Conservation (phyloP, 2,113 vertebrate species). For the Crypturellus undulatus region DNA sequence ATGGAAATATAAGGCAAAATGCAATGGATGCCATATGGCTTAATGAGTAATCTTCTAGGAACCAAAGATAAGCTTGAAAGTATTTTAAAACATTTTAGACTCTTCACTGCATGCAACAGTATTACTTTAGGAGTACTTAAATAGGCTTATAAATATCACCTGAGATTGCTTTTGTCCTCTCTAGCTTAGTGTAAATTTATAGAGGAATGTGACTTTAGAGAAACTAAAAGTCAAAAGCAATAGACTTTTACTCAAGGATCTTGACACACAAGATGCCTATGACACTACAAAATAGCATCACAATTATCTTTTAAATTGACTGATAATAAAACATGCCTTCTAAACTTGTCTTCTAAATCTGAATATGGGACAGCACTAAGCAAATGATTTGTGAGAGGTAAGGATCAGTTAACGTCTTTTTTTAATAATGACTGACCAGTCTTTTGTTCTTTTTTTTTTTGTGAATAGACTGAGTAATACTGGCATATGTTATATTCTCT, state of each 20-base stretch:
- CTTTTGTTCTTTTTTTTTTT: neutral
- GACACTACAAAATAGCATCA: neutral
- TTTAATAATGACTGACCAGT: neutral
- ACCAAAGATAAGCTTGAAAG: neutral
- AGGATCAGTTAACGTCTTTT: neutral
- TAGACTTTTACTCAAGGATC: neutral
- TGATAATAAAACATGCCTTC: rapidly evolving
- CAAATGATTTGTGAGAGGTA: neutral
- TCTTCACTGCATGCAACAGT: neutral
- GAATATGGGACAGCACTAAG: neutral
- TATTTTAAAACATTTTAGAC: neutral
- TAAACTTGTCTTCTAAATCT: neutral
- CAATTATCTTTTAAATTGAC: neutral
- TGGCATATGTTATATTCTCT: neutral
- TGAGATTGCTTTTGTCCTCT: neutral
- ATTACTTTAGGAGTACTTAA: neutral
- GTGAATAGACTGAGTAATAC: neutral
- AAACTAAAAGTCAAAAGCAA: neutral
- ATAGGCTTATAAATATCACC: neutral
- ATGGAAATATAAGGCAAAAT: neutral
- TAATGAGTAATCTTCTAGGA: neutral
- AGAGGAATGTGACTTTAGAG: neutral
- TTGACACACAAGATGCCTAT: neutral
- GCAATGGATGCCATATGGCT: neutral
- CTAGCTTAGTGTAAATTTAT: neutral